These are phyloP conservation scores for Danio aesculapii DNA, from an alignment of 2,797 vertebrate species.

Conservation along the genomic window DNA sequence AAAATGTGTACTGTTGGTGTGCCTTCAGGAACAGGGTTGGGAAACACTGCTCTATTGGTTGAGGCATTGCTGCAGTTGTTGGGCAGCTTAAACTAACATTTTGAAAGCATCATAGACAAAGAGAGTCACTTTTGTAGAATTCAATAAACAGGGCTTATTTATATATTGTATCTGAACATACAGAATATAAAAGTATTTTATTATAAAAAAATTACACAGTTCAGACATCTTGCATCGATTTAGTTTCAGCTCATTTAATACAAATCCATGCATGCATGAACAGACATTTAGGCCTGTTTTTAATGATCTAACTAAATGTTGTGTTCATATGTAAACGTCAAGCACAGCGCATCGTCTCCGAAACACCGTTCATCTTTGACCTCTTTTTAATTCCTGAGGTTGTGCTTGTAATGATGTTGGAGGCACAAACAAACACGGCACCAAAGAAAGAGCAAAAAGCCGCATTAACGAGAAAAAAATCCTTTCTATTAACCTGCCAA, in stretches of 20 bases:
- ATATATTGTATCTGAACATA: neutral
- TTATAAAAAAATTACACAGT: neutral
- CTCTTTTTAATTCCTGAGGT: slow-evolving; percentile 4
- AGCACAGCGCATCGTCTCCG: neutral
- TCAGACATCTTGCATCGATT: neutral
- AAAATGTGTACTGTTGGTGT: too few relatives aligned
- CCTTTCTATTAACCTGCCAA: slow-evolving; percentile 15
- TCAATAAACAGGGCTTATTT: neutral
- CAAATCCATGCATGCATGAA: slow-evolving; percentile 11
- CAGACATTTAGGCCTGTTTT: neutral
- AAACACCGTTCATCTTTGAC: slow-evolving; percentile 7
- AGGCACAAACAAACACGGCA: neutral
- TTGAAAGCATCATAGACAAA: neutral
- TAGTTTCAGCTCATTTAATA: slow-evolving; percentile 5
- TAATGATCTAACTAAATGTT: slow-evolving; percentile 13
- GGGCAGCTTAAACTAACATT: neutral
- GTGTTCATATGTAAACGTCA: slow-evolving; percentile 13
- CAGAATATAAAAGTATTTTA: neutral
- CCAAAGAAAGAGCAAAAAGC: slow-evolving; percentile 17
- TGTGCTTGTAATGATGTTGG: neutral
- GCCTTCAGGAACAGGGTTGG: too few relatives aligned
- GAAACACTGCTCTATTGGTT: slow-evolving; percentile 4
- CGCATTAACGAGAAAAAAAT: slow-evolving; percentile 16
- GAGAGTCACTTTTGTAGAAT: neutral
- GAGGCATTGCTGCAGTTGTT: neutral